Base-by-base conservation (phyloP, 2,797 vertebrate genomes). In the Setipinna tenuifilis region DNA sequence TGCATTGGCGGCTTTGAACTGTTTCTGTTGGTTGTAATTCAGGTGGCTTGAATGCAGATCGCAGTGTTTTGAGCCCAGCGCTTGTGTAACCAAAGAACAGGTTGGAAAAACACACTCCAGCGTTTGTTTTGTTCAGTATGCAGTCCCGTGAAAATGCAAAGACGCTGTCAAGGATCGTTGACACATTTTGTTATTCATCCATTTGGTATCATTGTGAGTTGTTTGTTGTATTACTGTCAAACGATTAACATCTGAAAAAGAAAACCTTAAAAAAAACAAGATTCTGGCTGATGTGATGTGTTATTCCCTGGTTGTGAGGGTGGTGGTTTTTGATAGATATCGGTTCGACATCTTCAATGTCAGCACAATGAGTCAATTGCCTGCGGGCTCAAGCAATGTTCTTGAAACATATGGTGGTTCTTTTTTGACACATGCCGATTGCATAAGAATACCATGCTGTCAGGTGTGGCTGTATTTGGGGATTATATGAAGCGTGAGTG, bases 51-150 rank as follows among this genome's bases (percentile, higher is more conserved):
- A 71, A 71, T 71, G 25, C 28, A 41, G 71, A 78, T 21, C 71
- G 31, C 71, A 78, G 19, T 35, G 71, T 71, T 6, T 31, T 4
- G 11, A 25, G 65, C 21, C 35, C 31, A 78, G 71, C 17, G 35
- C 71, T 78, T 78, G 71, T 78, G 71, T 78, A 78, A 78, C 68
- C 71, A 35, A 78, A 7, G 71, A 31, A 78, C 31, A 78, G 71
- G 71, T 78, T 78, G 19, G 68, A 21, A 41, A 78, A 41, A 41
- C 71, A 78, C 35, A 35, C 71, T 14, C 16, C 11, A 71, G 16
- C 14, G 19, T 78, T 31, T 21, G 19, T 78, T 68, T 68, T 68
- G 35, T 78, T 78, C 1, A 21, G 11, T 21, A 41, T 41, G 31
- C 19, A 35, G 31, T 41, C 14, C 71, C 19, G 71, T 44, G 19